Percentiles rank a stretch among this genome's conserved stretches.
These are phyloP conservation scores for Trissolcus japonicus DNA, from an alignment of 2,888 invertebrate genomes.

Conservation along the genomic window DNA sequence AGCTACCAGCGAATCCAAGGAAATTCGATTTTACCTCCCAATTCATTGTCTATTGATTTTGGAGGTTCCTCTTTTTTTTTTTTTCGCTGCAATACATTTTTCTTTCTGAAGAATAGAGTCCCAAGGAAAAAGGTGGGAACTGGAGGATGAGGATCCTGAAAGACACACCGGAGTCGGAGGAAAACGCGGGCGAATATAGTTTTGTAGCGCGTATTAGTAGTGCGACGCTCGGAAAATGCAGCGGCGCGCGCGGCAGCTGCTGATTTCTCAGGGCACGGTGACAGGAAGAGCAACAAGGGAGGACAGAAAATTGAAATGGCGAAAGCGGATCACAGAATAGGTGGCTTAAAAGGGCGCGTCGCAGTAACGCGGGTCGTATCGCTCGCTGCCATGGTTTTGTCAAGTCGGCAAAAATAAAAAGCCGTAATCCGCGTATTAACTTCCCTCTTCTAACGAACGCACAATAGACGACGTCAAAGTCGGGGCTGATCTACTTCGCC, in stretches of 20 bases:
- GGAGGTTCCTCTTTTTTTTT: no score
- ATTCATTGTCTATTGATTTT: conserved; percentile 54
- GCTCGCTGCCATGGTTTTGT: conserved; percentile 44
- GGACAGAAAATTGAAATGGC: conserved; percentile 72
- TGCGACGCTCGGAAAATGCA: conserved; percentile 54
- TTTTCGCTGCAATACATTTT: conserved; percentile 50
- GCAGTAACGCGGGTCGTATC: conserved; percentile 37
- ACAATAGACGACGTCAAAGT: conserved; percentile 33
- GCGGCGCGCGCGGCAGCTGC: conserved; percentile 61
- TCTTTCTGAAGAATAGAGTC: conserved; percentile 10
- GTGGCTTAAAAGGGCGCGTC: conserved; percentile 63
- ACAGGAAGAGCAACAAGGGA: conserved; percentile 61
- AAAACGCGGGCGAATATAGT: not conserved
- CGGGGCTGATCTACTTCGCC: conserved; percentile 45
- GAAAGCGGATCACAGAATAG: conserved; percentile 73
- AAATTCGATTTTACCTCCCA: conserved; percentile 40
- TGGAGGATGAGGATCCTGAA: not conserved
- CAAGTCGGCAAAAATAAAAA: conserved; percentile 48
- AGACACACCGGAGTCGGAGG: not conserved
- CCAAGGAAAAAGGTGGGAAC: conserved; percentile 18
- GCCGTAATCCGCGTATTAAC: conserved; percentile 56
- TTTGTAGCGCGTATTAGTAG: conserved; percentile 36
- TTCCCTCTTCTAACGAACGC: conserved; percentile 53
- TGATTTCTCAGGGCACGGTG: conserved; percentile 65
- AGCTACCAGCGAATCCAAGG: conserved; percentile 38